A percentile compares a stretch with the other conserved stretches of the same genome.
Evolutionary conservation across 1,140 invertebrate genomes (phyloP).

Genomic region (Cecropterus lyciades): DNA sequence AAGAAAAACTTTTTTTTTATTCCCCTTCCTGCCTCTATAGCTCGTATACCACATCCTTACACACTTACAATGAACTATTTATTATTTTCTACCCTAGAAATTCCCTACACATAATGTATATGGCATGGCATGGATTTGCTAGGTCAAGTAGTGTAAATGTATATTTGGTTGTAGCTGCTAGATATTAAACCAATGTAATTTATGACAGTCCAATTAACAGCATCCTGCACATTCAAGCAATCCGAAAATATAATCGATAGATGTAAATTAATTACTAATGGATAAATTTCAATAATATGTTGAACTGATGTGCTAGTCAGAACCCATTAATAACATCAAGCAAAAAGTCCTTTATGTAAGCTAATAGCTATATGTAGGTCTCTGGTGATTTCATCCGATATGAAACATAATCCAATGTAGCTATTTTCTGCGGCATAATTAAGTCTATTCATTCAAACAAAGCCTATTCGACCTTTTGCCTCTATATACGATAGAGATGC

Average conservation of each 20-base stretch:
- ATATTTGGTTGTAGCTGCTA: constrained; percentile 14
- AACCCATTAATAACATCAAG: constrained; percentile 1
- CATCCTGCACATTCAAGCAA: constrained; percentile 3
- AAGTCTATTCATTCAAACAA: constrained; percentile 26
- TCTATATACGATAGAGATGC: constrained; percentile 5
- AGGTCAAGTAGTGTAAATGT: too few species aligned
- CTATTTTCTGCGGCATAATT: constrained; percentile 4
- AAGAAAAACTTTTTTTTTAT: constrained; percentile 35
- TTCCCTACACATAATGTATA: too few species aligned
- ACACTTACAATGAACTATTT: too few species aligned
- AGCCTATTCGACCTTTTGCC: constrained; percentile 24
- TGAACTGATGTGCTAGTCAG: constrained; percentile 5
- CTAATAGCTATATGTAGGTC: not conserved
- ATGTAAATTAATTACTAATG: constrained; percentile 12
- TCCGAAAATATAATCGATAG: constrained; percentile 20
- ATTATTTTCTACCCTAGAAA: not conserved
- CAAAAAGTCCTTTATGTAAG: not conserved
- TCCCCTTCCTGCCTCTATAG: constrained; percentile 15
- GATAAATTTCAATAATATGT: constrained; percentile 19
- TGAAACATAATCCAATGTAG: constrained; percentile 10
- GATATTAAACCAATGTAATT: constrained; percentile 27
- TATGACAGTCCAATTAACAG: constrained; percentile 25
- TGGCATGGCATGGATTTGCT: too few species aligned
- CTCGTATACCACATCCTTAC: constrained; percentile 34
- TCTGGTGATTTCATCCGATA: not conserved